Evolutionary conservation across 2,113 vertebrate genomes (phyloP), one percentile per base, ranked within the genome.

Genomic region (Pachyramphus minor): DNA sequence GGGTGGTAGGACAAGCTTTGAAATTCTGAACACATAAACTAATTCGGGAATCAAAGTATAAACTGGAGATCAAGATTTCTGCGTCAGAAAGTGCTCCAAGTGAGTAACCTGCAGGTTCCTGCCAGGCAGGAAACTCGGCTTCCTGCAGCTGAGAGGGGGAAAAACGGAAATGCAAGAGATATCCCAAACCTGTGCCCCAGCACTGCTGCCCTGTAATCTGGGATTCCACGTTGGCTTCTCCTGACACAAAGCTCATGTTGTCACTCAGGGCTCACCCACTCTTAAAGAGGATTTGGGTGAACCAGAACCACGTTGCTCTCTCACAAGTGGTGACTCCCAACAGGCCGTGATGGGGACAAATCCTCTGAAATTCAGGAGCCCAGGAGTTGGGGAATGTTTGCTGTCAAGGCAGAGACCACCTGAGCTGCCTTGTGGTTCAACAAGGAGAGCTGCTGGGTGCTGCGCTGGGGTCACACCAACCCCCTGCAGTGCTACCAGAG

Each of bases 341-440:
- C 3, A 37, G 50, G 47, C 53, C 3, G 0, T 4, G 3, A 2
- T 11, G 39, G 50, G 60, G 77, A 47, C 20, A 68, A 52, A 52
- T 30, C 8, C 14, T 27, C 39, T 23, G 37, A n/a, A 44, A 6
- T 9, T 3, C 4, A 16, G 53, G 42, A 67, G 39, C 69, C 37
- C 11, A 7, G 41, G 41, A 33, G 21, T 1, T 8, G 17, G 60
- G 39, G 6, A 21, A 30, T 6, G 37, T 19, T 41, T 28, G 27
- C 27, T 30, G 27, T 9, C 37, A 41, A 20, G 27, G 60, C 12
- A 63, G 59, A 23, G n/a, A 27, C 24, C 59, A 60, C 10, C 59
- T 7, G 35, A 24, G 56, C 56, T 35, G 59, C 7, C 24, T 24
- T 24, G 8, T 8, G 35, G 59, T 6, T 39, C 24, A 39, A 18